A percentile compares a stretch with the other conserved stretches of the same genome.
These are phyloP conservation scores for Steinernema feltiae DNA, from an alignment of 1,140 invertebrate species.

Conservation along the genomic window DNA sequence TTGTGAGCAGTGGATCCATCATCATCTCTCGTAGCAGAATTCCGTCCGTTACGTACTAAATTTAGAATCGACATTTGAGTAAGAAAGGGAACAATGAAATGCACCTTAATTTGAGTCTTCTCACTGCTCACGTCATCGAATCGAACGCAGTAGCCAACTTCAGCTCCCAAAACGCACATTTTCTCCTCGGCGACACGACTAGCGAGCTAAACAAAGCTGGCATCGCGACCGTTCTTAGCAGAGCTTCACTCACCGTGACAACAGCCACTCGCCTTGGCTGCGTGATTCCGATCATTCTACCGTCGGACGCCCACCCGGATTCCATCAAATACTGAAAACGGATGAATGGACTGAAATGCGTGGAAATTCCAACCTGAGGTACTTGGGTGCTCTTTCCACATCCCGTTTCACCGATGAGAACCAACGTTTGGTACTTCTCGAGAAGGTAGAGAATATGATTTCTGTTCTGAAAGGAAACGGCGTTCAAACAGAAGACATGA, in stretches of 20 bases:
- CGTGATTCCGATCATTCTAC: slow-evolving; percentile 73
- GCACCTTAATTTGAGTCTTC: slow-evolving; percentile 77
- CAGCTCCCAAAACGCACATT: slow-evolving; percentile 70
- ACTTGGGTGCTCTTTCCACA: slow-evolving; percentile 95
- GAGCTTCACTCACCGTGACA: slow-evolving; percentile 65
- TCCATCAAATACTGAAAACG: slow-evolving; percentile 75
- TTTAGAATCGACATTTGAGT: no score
- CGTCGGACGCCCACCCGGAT: slow-evolving; percentile 71
- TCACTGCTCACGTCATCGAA: slow-evolving; percentile 72
- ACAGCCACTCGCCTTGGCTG: slow-evolving; percentile 85
- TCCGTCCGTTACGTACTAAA: slow-evolving; percentile 88
- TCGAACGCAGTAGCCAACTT: slow-evolving; percentile 84
- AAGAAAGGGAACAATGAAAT: not conserved
- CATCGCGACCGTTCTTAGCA: not conserved
- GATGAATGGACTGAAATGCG: slow-evolving; percentile 22
- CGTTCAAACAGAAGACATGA: not conserved
- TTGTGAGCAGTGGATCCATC: slow-evolving; percentile 79
- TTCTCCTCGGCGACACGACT: slow-evolving; percentile 82
- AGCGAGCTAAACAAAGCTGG: slow-evolving; percentile 66
- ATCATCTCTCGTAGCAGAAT: slow-evolving; percentile 89
- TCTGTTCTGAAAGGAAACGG: slow-evolving; percentile 36
- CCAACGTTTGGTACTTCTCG: slow-evolving; percentile 80
- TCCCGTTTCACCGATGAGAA: slow-evolving; percentile 88
- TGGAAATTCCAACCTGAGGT: slow-evolving; percentile 69
- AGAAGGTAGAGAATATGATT: slow-evolving; percentile 61